A percentile compares a stretch with the other conserved stretches of the same genome.
phyloP scores from a whole-genome alignment of 2,797 vertebrate species.

The Myotis planiceps region DNA sequence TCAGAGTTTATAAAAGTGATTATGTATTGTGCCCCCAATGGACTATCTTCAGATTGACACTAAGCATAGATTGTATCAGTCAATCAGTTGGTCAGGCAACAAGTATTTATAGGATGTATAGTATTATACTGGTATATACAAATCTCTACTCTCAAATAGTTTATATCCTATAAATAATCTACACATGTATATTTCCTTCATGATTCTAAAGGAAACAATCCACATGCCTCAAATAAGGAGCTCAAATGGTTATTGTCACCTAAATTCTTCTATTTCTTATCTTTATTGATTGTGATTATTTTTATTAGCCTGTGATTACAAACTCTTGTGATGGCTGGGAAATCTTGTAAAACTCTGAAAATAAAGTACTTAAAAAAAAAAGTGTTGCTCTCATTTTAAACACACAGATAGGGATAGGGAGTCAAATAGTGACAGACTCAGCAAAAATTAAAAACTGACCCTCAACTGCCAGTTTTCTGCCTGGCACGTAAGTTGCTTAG shows the following conservation, averaged over 20 bases:
- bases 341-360: neutral
- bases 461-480: neutral
- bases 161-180: neutral
- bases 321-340: neutral
- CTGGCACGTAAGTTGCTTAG: neutral
- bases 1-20: neutral
- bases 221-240: neutral
- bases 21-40: neutral
- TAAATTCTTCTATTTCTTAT: neutral
- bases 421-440: neutral
- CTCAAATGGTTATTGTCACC: neutral
- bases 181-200: neutral
- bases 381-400: neutral
- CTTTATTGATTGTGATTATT: neutral
- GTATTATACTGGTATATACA: neutral
- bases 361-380: neutral
- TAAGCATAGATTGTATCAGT: neutral
- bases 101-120: neutral
- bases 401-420: neutral
- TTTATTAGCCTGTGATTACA: neutral
- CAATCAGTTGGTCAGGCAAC: neutral
- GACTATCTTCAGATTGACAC: neutral
- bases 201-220: neutral
- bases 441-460: neutral
- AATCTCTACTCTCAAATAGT: neutral